Evolutionary conservation across 2,888 invertebrate species (phyloP).

Genomic region (Pheosia tremula): DNA sequence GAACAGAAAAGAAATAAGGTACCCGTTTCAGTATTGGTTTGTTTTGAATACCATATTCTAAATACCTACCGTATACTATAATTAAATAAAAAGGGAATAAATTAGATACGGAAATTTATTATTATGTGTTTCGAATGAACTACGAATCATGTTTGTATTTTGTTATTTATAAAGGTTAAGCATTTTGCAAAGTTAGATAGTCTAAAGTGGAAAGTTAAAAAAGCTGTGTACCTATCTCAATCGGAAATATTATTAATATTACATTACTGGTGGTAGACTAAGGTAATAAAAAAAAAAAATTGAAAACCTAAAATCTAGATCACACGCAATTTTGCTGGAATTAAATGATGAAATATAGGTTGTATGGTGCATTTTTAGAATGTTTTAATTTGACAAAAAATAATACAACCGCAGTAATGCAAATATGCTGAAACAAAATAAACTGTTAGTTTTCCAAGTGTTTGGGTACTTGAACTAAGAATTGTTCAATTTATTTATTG

Average conservation of each 20-base stretch:
- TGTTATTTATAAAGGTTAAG: not conserved
- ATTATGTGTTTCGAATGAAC: not conserved
- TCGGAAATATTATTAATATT: no score
- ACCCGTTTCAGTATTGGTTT: conserved; percentile 39
- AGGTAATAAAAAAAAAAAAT: no score
- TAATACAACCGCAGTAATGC: no score
- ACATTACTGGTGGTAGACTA: no score
- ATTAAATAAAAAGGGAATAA: not conserved
- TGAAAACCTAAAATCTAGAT: no score
- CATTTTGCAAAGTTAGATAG: not conserved
- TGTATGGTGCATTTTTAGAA: no score
- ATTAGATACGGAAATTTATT: not conserved
- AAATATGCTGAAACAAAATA: conserved; percentile 2
- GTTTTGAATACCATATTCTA: not conserved
- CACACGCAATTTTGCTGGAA: no score
- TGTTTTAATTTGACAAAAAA: no score
- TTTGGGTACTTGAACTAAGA: conserved; percentile 6
- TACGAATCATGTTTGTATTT: not conserved
- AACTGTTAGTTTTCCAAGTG: not conserved
- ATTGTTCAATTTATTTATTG: conserved; percentile 30
- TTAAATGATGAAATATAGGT: no score
- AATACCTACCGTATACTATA: not conserved
- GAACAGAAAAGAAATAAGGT: conserved; percentile 83
- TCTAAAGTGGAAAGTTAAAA: conserved; percentile 6
- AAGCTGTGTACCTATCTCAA: not conserved